phyloP scores from a whole-genome alignment of 2,113 vertebrate species.

The Oreochromis aureus region DNA sequence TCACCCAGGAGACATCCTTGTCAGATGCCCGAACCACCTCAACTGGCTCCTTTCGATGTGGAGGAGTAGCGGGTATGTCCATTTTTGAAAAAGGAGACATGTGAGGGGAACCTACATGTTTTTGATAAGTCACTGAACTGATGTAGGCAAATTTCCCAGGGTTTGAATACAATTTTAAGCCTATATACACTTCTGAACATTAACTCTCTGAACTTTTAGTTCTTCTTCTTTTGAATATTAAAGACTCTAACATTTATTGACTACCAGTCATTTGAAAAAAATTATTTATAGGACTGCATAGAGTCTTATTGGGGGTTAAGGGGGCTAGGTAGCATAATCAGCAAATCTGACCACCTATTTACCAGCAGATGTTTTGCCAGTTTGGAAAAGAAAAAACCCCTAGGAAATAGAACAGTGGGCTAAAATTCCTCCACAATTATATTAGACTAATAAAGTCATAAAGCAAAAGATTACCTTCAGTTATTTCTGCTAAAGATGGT shows the following conservation, averaged over 20 bases:
- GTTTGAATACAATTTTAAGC: neutral
- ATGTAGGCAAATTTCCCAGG: fast-evolving
- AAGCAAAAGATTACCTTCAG: neutral
- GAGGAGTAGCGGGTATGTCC: neutral
- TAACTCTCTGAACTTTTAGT: neutral
- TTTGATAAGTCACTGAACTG: neutral
- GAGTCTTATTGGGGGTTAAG: neutral
- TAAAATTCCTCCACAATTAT: neutral
- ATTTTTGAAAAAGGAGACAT: neutral
- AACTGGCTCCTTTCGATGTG: too few species aligned
- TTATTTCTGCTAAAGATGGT: neutral
- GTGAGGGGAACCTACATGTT: neutral
- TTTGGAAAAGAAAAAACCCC: neutral
- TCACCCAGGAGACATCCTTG: too few species aligned
- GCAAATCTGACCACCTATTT: neutral
- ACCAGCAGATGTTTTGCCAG: neutral
- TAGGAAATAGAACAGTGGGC: neutral
- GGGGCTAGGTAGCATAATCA: neutral
- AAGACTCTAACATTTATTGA: neutral
- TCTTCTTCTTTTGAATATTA: neutral
- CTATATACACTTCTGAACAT: neutral
- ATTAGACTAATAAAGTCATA: neutral
- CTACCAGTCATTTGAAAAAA: neutral
- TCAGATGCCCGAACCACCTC: too few species aligned
- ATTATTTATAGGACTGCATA: neutral